Percentiles rank a stretch among this genome's conserved stretches.
Evolutionary conservation across 2,797 vertebrate genomes (phyloP).

Genomic region (Chiroxiphia lanceolata): DNA sequence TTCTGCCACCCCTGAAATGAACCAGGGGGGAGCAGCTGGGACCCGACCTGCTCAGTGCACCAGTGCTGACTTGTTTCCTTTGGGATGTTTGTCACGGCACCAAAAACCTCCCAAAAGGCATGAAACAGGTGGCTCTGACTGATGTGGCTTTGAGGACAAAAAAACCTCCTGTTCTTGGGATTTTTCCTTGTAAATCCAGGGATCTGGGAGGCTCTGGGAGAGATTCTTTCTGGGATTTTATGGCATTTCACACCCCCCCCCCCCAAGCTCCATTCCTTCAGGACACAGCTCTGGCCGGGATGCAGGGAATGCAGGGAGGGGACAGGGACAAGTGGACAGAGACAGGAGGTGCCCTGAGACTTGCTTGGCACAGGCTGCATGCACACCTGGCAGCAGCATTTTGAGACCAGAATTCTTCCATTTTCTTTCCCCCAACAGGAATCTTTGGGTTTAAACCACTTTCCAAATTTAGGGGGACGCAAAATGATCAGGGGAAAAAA

Average conservation of each 20-base stretch:
- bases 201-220: not conserved
- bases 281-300: not conserved
- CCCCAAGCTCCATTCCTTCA: not conserved
- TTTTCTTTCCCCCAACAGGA: not conserved
- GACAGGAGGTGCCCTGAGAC: not conserved
- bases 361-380: not conserved
- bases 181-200: not conserved
- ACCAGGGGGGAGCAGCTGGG: not conserved
- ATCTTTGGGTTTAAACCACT: not conserved
- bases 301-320: accelerated
- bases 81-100: not conserved
- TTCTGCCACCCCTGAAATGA: not conserved
- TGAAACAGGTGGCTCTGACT: accelerated
- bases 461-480: not conserved
- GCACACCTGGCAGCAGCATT: not conserved
- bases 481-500: not conserved
- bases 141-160: not conserved
- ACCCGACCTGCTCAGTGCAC: not conserved
- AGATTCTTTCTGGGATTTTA: not conserved
- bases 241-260: not conserved
- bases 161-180: not conserved
- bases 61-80: not conserved
- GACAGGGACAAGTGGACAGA: not conserved
- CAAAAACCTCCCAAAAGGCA: not conserved
- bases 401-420: not conserved